Evolutionary conservation across 2,888 invertebrate species (phyloP).

Genomic region (Drosophila neotestacea): DNA sequence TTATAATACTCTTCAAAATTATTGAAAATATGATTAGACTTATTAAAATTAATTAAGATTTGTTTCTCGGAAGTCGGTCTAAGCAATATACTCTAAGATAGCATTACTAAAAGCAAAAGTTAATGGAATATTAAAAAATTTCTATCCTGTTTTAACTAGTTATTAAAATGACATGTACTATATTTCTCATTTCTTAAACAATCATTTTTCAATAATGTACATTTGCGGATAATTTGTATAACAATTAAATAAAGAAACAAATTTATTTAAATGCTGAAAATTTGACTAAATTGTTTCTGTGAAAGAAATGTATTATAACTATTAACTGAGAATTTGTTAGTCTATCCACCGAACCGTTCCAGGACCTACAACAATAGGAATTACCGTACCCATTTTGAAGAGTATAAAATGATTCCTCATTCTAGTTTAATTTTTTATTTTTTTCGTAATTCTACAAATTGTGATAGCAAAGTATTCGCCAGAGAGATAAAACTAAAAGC

Average conservation of each 20-base stretch:
- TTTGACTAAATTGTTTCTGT: too few species aligned
- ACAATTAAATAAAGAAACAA: too few species aligned
- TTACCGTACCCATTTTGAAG: constrained; percentile 7
- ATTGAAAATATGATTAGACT: neutral
- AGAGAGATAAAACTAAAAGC: constrained; percentile 72
- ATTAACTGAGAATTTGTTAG: neutral
- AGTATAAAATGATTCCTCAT: constrained; percentile 26
- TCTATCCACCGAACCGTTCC: too few species aligned
- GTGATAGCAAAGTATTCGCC: constrained; percentile 50
- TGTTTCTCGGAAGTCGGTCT: too few species aligned
- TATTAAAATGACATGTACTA: neutral
- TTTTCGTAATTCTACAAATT: constrained; percentile 32
- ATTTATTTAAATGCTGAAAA: too few species aligned
- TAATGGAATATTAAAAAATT: neutral
- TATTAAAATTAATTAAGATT: too few species aligned
- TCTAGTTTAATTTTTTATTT: constrained; percentile 3
- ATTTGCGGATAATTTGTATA: too few species aligned
- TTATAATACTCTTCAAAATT: neutral
- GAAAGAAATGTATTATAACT: neutral
- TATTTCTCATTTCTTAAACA: neutral
- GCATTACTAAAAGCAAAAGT: neutral
- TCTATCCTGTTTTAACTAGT: neutral
- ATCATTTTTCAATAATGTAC: neutral
- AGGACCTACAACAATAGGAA: constrained; percentile 1
- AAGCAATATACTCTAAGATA: neutral